phyloP scores from a whole-genome alignment of 1,140 invertebrate genomes.

The Micrasema minimum region DNA sequence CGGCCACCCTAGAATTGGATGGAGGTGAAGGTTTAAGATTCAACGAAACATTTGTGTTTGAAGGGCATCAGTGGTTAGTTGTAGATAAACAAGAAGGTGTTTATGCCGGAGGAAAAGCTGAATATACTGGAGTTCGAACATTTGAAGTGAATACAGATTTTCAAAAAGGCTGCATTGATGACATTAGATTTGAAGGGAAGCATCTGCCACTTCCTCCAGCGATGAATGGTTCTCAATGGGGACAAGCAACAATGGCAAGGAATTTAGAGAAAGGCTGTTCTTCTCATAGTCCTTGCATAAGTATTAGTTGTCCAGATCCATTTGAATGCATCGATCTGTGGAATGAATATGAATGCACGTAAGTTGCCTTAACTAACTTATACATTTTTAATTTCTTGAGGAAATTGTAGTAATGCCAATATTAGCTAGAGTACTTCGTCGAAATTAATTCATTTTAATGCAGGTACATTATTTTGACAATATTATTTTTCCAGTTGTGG shows the following conservation, averaged over 20 bases:
- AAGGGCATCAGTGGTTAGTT: conserved; percentile 71
- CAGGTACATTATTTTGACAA: too few relatives aligned
- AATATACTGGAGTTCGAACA: conserved; percentile 71
- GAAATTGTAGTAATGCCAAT: too few relatives aligned
- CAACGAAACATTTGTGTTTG: conserved; percentile 73
- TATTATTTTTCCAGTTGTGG: conserved; percentile 69
- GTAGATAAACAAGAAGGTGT: conserved; percentile 75
- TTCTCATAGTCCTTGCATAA: conserved; percentile 72
- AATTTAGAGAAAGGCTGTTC: conserved; percentile 68
- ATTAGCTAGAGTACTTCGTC: too few relatives aligned
- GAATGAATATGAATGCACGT: conserved; percentile 77
- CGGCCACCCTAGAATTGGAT: conserved; percentile 74
- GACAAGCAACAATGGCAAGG: conserved; percentile 68
- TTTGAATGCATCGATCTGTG: conserved; percentile 77
- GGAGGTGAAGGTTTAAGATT: conserved; percentile 77
- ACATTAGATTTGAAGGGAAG: conserved; percentile 69
- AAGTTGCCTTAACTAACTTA: too few relatives aligned
- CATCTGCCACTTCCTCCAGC: conserved; percentile 73
- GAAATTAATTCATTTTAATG: too few relatives aligned
- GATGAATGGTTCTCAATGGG: conserved; percentile 73
- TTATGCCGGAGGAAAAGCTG: conserved; percentile 75
- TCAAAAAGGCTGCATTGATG: conserved; percentile 66
- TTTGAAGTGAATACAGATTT: conserved; percentile 74
- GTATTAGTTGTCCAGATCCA: conserved; percentile 69
- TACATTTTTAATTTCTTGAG: too few relatives aligned